Evolutionary conservation across 2,888 invertebrate species (phyloP), one percentile per base, ranked within the genome.

Genomic region (Tetrapedia diversipes): DNA sequence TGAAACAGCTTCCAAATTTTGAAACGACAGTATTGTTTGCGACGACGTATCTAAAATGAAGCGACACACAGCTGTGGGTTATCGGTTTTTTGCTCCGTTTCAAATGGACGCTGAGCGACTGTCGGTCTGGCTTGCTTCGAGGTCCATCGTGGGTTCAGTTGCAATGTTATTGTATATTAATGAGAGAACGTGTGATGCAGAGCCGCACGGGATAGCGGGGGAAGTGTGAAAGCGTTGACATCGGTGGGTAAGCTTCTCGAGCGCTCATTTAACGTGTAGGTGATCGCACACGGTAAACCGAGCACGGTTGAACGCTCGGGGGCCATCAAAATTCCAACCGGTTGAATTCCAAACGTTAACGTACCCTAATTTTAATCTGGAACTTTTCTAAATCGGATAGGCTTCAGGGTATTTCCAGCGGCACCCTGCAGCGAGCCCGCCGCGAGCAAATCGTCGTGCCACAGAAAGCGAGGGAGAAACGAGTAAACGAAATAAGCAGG

Each of bases 111-210:
- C 19, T 19, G 37, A 37, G 37, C 34, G 54, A 22, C 37, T 22
- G 37, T 54, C 54, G 22, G 54, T 53, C 53, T 32, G 53, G 19
- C 27, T 16, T 7, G 37, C 16, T 56, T 56, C 37, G 27, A 37
- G 32, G 22, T 49, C 51, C 32, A 14, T n/a, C 19, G 68, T 43
- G 53, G 53, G 53, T 54, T 43, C 67, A 66, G 45, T 37, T n/a
- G 27, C 29, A 29, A 66, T 19, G 45, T 69, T 37, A 45, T 66
- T 66, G 45, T 53, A 69, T 68, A 54, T n/a, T 68, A 54, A 70
- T 49, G 39, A 70, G 29, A 7, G 54, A 29, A 34, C 8, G 27
- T 29, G 16, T 29, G 16, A 24, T 37, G 51, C 45, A 56, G n/a
- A 37, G 22, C 19, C 4, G 14, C 2, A 10, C 39, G 1, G 2